A percentile compares a stretch with the other conserved stretches of the same genome.
Evolutionary conservation across 2,113 vertebrate genomes (phyloP).

Genomic region (Potamarius usumacintae): DNA sequence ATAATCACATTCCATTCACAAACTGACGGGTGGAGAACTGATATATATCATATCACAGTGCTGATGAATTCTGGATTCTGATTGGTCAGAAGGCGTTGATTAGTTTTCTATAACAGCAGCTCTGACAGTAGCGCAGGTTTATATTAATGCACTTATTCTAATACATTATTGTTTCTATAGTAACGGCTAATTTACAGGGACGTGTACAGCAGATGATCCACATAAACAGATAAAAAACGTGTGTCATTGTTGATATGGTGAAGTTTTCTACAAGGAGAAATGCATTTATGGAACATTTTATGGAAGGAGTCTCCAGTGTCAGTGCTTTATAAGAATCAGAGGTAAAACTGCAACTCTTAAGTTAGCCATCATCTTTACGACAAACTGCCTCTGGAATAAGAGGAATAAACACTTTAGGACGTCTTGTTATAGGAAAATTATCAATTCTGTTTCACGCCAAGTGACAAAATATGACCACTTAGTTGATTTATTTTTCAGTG

Average conservation of each 20-base stretch:
- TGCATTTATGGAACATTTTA: neutral
- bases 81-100: neutral
- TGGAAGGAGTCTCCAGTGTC: slow-evolving; percentile 1
- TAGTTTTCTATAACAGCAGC: neutral
- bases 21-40: neutral
- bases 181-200: neutral
- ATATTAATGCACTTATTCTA: too few relatives aligned
- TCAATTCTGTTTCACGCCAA: neutral
- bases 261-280: neutral
- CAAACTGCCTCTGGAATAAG: neutral
- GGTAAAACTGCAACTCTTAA: neutral
- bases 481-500: neutral
- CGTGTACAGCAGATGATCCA: neutral
- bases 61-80: neutral
- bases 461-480: neutral
- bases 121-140: neutral
- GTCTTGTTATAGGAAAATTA: neutral
- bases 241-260: neutral
- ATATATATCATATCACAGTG: neutral
- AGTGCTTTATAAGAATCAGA: neutral
- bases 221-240: neutral
- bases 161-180: neutral
- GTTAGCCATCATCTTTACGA: neutral
- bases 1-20: slow-evolving; percentile 1
- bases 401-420: neutral